phyloP scores from a whole-genome alignment of 2,888 invertebrate species.

The Subacronicta megacephala region DNA sequence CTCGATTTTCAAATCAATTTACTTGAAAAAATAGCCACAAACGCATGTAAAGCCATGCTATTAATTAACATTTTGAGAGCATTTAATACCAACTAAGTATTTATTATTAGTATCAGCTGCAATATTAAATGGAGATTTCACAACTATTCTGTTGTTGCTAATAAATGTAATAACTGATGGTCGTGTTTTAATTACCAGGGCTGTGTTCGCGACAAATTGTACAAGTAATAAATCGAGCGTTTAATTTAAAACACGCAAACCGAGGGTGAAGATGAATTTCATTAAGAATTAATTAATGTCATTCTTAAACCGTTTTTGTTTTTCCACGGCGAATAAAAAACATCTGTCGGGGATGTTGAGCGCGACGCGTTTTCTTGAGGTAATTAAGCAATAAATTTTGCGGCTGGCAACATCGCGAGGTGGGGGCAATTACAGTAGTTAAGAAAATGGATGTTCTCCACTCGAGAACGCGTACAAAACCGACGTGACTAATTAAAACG shows the following conservation, averaged over 20 bases:
- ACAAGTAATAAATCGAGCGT: constrained; percentile 87
- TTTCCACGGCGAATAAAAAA: constrained; percentile 87
- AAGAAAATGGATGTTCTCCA: constrained; percentile 85
- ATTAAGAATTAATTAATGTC: constrained; percentile 90
- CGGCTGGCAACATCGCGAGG: constrained; percentile 85
- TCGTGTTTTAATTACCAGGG: constrained; percentile 78
- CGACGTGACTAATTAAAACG: constrained; percentile 86
- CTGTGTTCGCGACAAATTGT: constrained; percentile 86
- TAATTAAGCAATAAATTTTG: constrained; percentile 90
- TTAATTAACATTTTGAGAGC: constrained; percentile 36
- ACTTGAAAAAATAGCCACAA: constrained; percentile 65
- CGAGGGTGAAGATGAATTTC: constrained; percentile 89
- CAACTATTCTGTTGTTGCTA: constrained; percentile 76
- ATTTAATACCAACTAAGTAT: constrained; percentile 58
- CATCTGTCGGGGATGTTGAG: constrained; percentile 81
- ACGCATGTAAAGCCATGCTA: constrained; percentile 33
- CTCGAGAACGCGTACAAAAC: constrained; percentile 69
- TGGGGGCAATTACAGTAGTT: constrained; percentile 88
- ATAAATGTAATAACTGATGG: constrained; percentile 84
- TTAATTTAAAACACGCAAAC: constrained; percentile 86
- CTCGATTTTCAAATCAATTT: constrained; percentile 59
- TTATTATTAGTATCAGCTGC: constrained; percentile 62
- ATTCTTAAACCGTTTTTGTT: constrained; percentile 89
- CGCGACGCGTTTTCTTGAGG: constrained; percentile 88
- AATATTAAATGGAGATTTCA: constrained; percentile 59